Base-by-base conservation (phyloP, 1,140 invertebrate genomes). In the Zaprionus inermis region DNA sequence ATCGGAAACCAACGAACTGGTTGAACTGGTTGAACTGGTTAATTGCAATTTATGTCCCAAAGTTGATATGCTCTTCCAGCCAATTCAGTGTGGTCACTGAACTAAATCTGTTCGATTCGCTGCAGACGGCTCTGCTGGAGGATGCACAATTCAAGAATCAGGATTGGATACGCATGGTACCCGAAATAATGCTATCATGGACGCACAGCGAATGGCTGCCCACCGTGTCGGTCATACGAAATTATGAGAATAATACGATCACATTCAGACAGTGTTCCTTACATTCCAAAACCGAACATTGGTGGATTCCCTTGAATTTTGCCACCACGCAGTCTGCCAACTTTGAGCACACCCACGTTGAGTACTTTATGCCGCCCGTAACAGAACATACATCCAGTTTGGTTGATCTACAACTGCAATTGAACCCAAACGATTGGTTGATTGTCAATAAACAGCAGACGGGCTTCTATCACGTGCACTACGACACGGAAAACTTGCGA, bases 381-480 rank as follows among this genome's bases (percentile, higher is more conserved):
- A 1, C 22, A 20, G 67, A 89, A 56, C 69, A 77, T 18, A 83
- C 85, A 0, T 24, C 90, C 7, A 72, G 52, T 5, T 44, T 85
- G 20, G 69, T 76, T 6, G 76, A 91, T 7, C 71, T 91, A 11
- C 58, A 77, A 5, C 57, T 92, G 36, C 59, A 89, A 46, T 28
- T 91, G 3, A 51, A 36, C 7, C 78, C 79, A 16, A 89, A 91
- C 28, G 92, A 93, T 3, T 95, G 95, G 95, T 93, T 93, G 38
- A 93, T 95, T 11, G 56, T 95, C 0, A 95, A 95, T 72, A 93
- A 94, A 16, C 94, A 95, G 72, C 93, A 94, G 73, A 94, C 93
- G 38, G 95, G 95, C 24, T 95, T 94, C 66, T 96, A 95, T 76
- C 93, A 95, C 18, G 95, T 96, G 0, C 94, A 94, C 61, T 96